Evolutionary conservation across 2,113 vertebrate species (phyloP).

Genomic region (Xenopus laevis): DNA sequence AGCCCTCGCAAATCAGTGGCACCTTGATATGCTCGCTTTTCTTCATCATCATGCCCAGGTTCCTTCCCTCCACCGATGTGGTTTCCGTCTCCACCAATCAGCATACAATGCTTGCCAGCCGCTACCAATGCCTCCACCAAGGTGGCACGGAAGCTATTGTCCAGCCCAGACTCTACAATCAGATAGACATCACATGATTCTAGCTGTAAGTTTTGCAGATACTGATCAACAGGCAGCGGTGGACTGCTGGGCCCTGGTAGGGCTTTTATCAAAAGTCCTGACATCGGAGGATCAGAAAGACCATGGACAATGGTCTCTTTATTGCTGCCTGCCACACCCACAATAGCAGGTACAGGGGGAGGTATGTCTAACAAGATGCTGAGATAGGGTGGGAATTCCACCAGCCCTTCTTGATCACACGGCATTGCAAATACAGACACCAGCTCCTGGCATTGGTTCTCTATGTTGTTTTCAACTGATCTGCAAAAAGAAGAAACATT

Average conservation of each 20-base stretch:
- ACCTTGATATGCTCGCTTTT: constrained; percentile 8
- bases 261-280: constrained; percentile 10
- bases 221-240: constrained; percentile 19
- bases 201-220: constrained; percentile 19
- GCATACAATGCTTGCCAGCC: constrained; percentile 35
- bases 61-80: background rate
- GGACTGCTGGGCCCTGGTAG: constrained; percentile 25
- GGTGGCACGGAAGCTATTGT: constrained; percentile 17
- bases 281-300: constrained; percentile 25
- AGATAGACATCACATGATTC: constrained; percentile 37
- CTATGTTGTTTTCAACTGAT: background rate
- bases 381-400: constrained; percentile 20
- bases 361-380: constrained; percentile 32
- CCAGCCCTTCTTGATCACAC: background rate
- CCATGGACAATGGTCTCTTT: constrained; percentile 9
- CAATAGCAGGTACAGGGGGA: constrained; percentile 14
- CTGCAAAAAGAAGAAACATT: constrained; percentile 7
- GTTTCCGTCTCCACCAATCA: constrained; percentile 22
- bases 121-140: constrained; percentile 28
- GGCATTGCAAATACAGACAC: constrained; percentile 3
- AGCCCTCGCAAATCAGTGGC: constrained; percentile 19
- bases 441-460: constrained; percentile 15
- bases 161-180: constrained; percentile 16
- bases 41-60: background rate
- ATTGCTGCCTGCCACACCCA: constrained; percentile 12